Evolutionary conservation across 2,797 vertebrate genomes (phyloP).

Genomic region (Enteromius trimaculatus): DNA sequence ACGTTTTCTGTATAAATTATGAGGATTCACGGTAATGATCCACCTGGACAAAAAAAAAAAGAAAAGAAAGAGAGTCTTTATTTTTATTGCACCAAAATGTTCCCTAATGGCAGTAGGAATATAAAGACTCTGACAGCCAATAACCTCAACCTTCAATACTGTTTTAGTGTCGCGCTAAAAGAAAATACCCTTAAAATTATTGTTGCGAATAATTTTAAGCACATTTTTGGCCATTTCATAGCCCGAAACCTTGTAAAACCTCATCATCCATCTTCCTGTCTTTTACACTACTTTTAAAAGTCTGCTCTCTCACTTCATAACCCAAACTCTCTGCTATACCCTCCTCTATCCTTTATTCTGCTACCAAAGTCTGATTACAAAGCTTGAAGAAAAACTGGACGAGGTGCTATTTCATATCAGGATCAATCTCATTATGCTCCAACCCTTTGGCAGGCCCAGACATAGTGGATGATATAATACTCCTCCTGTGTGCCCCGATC

Average conservation of each 20-base stretch:
- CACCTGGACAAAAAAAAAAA: not conserved
- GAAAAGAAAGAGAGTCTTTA: not conserved
- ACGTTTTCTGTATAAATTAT: not conserved
- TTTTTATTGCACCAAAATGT: not conserved
- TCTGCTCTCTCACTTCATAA: not conserved
- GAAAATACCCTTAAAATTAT: not conserved
- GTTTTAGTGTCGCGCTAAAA: not conserved
- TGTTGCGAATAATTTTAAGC: not conserved
- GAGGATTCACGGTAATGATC: not conserved
- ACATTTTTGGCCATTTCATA: not conserved
- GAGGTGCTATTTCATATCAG: conserved; percentile 35
- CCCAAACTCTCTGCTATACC: not conserved
- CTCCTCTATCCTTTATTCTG: conserved; percentile 17
- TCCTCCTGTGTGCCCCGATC: conserved; percentile 31
- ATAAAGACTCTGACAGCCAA: not conserved
- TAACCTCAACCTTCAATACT: not conserved
- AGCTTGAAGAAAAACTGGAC: conserved; percentile 38
- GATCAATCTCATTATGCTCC: conserved; percentile 41
- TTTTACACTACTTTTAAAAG: conserved; percentile 12
- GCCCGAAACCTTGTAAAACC: not conserved
- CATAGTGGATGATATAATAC: conserved; percentile 42
- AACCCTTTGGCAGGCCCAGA: conserved; percentile 42
- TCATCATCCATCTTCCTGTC: not conserved
- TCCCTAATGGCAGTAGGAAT: not conserved
- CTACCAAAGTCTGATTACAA: conserved; percentile 30